phyloP scores from a whole-genome alignment of 1,140 invertebrate genomes.

The Atta texana region DNA sequence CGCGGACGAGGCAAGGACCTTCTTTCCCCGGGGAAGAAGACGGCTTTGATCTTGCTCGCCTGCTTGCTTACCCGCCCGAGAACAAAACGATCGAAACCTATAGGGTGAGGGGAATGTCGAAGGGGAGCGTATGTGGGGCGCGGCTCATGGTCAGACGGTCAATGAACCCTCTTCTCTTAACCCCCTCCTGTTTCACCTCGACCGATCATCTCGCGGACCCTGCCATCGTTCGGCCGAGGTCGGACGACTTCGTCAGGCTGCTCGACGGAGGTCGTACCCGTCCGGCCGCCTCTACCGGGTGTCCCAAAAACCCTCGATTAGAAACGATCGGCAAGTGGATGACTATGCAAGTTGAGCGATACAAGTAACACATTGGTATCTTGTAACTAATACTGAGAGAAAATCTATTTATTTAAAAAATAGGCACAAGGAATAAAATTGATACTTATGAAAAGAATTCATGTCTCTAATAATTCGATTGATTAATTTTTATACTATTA shows the following conservation, averaged over 20 bases:
- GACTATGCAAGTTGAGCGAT: neutral
- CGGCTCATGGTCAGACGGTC: constrained; percentile 85
- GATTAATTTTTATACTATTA: neutral
- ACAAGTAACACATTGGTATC: neutral
- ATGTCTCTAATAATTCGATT: neutral
- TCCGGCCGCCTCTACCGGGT: constrained; percentile 61
- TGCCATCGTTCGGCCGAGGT: constrained; percentile 73
- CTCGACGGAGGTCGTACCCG: constrained; percentile 66
- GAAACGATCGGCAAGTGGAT: neutral
- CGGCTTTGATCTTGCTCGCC: constrained; percentile 77
- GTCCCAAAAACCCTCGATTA: constrained; percentile 29
- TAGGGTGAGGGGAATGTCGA: constrained; percentile 43
- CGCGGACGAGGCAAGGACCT: constrained; percentile 70
- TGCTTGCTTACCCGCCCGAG: constrained; percentile 33
- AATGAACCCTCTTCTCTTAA: constrained; percentile 77
- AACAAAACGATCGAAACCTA: constrained; percentile 73
- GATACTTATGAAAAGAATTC: neutral
- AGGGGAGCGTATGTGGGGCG: constrained; percentile 79
- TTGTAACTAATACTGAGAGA: neutral
- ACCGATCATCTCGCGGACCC: constrained; percentile 70
- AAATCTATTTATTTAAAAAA: neutral
- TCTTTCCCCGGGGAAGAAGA: constrained; percentile 66
- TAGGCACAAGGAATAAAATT: neutral
- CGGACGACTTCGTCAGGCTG: constrained; percentile 70
- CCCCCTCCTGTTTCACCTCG: constrained; percentile 60